Conservation (phyloP, 2,888 invertebrate species). For the Byasa hedistus region DNA sequence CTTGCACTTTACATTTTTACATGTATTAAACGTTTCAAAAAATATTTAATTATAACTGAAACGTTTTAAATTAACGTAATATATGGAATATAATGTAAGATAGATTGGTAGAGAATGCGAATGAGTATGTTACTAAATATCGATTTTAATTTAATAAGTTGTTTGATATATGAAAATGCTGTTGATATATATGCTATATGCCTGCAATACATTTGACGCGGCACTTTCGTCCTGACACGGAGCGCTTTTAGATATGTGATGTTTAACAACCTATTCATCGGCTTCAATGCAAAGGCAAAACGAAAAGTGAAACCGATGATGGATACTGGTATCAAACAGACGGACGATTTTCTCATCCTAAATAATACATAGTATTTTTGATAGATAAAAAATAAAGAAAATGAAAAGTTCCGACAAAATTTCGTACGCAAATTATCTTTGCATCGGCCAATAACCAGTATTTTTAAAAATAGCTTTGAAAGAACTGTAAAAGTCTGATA, state of each 20-base stretch:
- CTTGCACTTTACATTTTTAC: not conserved
- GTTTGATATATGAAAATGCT: not conserved
- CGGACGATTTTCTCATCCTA: slow-evolving; percentile 32
- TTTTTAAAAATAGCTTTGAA: not conserved
- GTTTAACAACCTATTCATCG: slow-evolving; percentile 70
- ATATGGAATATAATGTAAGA: too few relatives aligned
- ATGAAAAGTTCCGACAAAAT: not conserved
- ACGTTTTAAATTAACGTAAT: too few relatives aligned
- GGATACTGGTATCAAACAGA: slow-evolving; percentile 33
- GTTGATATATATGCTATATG: not conserved
- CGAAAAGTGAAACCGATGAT: slow-evolving; percentile 48
- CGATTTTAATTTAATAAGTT: not conserved
- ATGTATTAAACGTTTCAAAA: too few relatives aligned
- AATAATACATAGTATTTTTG: not conserved
- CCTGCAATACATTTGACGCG: slow-evolving; percentile 40
- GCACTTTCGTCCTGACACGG: slow-evolving; percentile 51
- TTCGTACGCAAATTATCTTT: not conserved
- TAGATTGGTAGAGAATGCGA: too few relatives aligned
- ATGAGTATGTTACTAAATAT: too few relatives aligned
- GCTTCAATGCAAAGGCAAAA: slow-evolving; percentile 51
- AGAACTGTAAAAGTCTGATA: not conserved
- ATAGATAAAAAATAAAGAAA: not conserved
- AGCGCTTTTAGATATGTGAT: slow-evolving; percentile 44
- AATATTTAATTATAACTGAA: too few relatives aligned
- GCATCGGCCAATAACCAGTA: not conserved